Base-by-base conservation (phyloP, 2,888 invertebrate species). In the Dorcus hopei region DNA sequence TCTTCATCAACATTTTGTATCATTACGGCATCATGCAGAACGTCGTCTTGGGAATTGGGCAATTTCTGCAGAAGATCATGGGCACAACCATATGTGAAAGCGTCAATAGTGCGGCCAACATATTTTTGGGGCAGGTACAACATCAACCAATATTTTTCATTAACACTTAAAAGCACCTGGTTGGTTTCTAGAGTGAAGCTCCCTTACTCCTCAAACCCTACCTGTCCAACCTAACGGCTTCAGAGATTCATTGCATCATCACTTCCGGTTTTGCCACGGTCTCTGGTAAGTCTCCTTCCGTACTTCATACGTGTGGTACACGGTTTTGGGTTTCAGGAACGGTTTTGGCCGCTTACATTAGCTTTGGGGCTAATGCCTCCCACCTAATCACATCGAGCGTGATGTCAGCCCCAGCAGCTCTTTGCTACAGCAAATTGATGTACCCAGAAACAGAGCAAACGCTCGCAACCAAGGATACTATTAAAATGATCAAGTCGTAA, bases 41-140 rank as follows among this genome's bases (percentile, higher is more conserved):
- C 82, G 79, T 95, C 59, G 89, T 96, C 39, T 71, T 86, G 19
- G 90, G 89, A 72, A 77, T 97, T 26, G 97, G 97, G 0, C 87
- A 87, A 80, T 73, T 91, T 9, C 81, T 97, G 54, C 88, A 89
- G 66, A 74, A 79, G 9, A 76, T 87, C 0, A 79, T 95, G 77
- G 90, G 88, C 11, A 97, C 97, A 0, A 95, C 97, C 0, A 93
- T 97, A 1, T 95, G 95, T 56, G 98, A 98, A 79, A 96, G 96
- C 57, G 87, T 97, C 42, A 95, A 90, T 62, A 88, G 94, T 9
- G 91, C 96, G 0, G 96, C 94, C 0, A 97, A 96, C 75, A 92
- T 96, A 33, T 98, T 98, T 72, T 81, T 98, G 14, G 97, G 97
- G 60, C 91, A 91, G 91, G 94, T 94, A 78, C 43, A 14, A 14